These are phyloP conservation scores for Apotomis capreana DNA, from an alignment of 2,888 invertebrate genomes.

Conservation along the genomic window DNA sequence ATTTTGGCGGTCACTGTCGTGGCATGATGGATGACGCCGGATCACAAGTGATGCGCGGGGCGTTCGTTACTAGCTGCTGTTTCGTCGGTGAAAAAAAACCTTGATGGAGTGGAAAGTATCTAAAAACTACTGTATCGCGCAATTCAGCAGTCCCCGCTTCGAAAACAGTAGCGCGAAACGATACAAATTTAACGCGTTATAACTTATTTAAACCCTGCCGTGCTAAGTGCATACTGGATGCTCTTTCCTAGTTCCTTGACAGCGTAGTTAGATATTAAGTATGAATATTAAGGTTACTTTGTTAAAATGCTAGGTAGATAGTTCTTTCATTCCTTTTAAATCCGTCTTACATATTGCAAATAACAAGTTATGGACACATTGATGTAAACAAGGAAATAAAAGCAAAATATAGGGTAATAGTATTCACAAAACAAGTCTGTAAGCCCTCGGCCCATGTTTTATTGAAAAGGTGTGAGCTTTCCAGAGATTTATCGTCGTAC, in stretches of 20 bases:
- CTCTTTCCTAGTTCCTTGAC: background rate
- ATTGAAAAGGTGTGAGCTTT: conserved; percentile 56
- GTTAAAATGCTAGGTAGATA: background rate
- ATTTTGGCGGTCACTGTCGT: conserved; percentile 59
- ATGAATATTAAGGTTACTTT: background rate
- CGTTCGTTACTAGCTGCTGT: conserved; percentile 56
- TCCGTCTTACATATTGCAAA: background rate
- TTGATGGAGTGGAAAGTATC: conserved; percentile 47
- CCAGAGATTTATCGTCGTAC: conserved; percentile 52
- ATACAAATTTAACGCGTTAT: background rate
- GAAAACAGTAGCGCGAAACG: conserved; percentile 2
- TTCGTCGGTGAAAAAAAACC: conserved; percentile 50
- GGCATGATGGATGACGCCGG: conserved; percentile 65
- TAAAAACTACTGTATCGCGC: conserved; percentile 28
- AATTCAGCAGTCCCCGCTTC: background rate
- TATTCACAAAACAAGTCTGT: conserved; percentile 40
- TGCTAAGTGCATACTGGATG: background rate
- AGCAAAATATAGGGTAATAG: conserved; percentile 40
- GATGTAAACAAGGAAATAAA: conserved; percentile 42
- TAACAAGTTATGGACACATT: conserved; percentile 32
- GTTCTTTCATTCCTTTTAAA: background rate
- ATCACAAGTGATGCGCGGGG: conserved; percentile 57
- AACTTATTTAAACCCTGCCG: background rate
- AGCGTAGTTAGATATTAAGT: background rate
- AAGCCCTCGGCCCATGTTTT: conserved; percentile 51